Evolutionary conservation across 2,113 vertebrate genomes (phyloP), one percentile per base, ranked within the genome.

Genomic region (Numida meleagris): DNA sequence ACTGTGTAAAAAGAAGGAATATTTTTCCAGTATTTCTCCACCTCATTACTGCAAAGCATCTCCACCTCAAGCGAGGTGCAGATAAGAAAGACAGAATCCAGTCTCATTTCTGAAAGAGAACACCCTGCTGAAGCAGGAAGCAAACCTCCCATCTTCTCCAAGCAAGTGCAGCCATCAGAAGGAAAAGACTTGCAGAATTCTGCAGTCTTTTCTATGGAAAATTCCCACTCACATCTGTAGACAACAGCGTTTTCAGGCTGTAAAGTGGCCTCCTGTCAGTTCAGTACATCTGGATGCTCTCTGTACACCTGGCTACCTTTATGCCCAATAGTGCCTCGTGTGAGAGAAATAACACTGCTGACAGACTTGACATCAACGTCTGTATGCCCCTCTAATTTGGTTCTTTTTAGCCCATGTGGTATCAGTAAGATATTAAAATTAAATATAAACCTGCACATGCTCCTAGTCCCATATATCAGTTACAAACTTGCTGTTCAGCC

Each of bases 311-410:
- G 14, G 21, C 21, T 57, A 14, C 27, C 19, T 57, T 43, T 38
- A 17, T 0, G 2, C 6, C 16, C 40, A 38, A 7, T 7, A 71
- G 75, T 1, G 16, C 1, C 4, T 45, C 2, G 9, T 0, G 3
- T 23, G 34, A 57, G 75, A 86, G 25, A 62, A 75, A 48, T 16
- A 81, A 63, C 33, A 14, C 31, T 3, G 3, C 11, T 9, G 48
- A n/a, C 9, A 46, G 46, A 20, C 17, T 43, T 43, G 14, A 43
- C 43, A 43, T 16, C 43, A 7, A 43, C 43, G 17, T 43, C 43
- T 43, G 43, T 43, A 43, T 16, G 17, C 15, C 15, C 43, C 15
- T 43, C 43, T 43, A 14, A 43, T 43, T 43, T 43, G 43, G 15
- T 43, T 43, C 43, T 43, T 43, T 43, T 43, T 6, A 43, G 14